phyloP scores from a whole-genome alignment of 37 sponge, comb jelly and placozoan genomes.

The Halisarca cf. caerulea region DNA sequence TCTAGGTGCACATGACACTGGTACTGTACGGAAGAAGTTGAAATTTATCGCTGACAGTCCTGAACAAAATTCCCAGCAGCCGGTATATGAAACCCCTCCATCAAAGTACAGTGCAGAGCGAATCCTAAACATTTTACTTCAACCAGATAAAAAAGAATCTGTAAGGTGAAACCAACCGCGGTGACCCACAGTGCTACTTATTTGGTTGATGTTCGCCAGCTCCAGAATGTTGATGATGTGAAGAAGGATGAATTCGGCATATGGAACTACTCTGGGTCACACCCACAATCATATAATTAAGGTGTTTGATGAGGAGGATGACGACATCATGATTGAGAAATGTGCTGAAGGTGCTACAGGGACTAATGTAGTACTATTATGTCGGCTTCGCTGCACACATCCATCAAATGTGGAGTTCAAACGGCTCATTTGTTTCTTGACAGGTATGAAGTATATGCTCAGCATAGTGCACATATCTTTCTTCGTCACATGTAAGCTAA shows the following conservation, averaged over 20 bases:
- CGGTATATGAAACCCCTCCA: conserved; percentile 34
- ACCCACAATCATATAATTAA: neutral
- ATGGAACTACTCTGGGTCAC: conserved; percentile 49
- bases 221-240: conserved; percentile 36
- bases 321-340: conserved; percentile 46
- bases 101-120: conserved; percentile 30
- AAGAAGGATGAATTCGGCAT: conserved; percentile 48
- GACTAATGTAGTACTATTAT: conserved; percentile 31
- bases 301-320: conserved; percentile 7
- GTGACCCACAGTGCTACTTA: conserved; percentile 31
- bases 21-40: neutral
- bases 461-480: neutral
- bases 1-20: neutral
- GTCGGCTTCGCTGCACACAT: conserved; percentile 44
- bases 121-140: conserved; percentile 33
- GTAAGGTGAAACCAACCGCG: neutral
- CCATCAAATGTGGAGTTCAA: conserved; percentile 50
- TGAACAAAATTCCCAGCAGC: neutral
- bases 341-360: conserved; percentile 37
- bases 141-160: conserved; percentile 20
- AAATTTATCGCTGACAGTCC: neutral
- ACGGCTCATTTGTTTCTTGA: conserved; percentile 37
- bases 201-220: conserved; percentile 19
- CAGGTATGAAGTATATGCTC: conserved; percentile 23
- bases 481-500: too few species aligned